phyloP scores from a whole-genome alignment of 2,113 vertebrate species.

The Chaetura pelagica region DNA sequence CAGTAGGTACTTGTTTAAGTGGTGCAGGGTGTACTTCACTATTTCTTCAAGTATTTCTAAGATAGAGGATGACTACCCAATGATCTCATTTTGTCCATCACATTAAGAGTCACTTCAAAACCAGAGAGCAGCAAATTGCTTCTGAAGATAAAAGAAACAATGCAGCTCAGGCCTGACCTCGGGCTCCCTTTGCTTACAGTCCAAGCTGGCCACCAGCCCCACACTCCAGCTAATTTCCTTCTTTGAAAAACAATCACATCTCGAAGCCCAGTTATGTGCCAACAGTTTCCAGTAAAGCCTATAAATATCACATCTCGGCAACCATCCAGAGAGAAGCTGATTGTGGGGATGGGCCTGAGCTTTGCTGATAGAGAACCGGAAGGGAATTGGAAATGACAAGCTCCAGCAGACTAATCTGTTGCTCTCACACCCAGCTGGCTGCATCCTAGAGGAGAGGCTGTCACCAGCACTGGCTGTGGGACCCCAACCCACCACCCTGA shows the following conservation, averaged over 20 bases:
- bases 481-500: not conserved
- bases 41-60: not conserved
- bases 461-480: rapidly evolving
- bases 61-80: constrained; percentile 2
- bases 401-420: not conserved
- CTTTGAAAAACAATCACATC: constrained; percentile 61
- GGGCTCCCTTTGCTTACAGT: constrained; percentile 28
- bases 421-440: not conserved
- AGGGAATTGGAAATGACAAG: constrained; percentile 16
- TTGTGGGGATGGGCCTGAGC: constrained; percentile 41
- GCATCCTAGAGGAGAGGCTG: not conserved
- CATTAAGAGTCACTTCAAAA: constrained; percentile 47
- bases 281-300: constrained; percentile 68
- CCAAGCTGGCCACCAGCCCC: constrained; percentile 54
- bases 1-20: constrained; percentile 44
- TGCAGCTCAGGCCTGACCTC: constrained; percentile 35
- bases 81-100: constrained; percentile 58
- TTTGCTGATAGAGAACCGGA: constrained; percentile 28
- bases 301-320: constrained; percentile 66
- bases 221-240: constrained; percentile 52
- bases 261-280: constrained; percentile 28
- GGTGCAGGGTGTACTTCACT: not conserved
- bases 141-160: constrained; percentile 65
- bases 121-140: constrained; percentile 41
- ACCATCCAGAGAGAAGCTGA: constrained; percentile 33